Evolutionary conservation across 2,797 vertebrate species (phyloP).

Genomic region (Luscinia megarhynchos): DNA sequence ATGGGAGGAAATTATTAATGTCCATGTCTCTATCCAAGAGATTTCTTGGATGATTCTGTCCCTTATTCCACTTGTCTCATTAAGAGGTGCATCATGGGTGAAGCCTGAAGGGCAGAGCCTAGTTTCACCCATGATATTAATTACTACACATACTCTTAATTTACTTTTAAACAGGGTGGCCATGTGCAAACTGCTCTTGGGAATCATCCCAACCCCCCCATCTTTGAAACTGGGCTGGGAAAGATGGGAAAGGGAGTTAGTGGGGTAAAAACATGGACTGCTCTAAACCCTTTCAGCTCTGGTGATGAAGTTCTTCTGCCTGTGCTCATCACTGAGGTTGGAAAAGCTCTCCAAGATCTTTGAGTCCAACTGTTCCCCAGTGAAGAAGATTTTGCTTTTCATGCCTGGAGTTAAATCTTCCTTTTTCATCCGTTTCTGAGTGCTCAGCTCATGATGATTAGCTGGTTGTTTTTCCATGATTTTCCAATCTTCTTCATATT

Average conservation of each 20-base stretch:
- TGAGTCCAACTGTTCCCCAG: background rate
- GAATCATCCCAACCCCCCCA: rapidly evolving
- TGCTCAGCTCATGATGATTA: background rate
- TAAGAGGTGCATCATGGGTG: background rate
- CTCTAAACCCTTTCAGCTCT: background rate
- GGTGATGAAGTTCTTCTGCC: background rate
- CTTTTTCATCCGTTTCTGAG: background rate
- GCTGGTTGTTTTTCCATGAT: background rate
- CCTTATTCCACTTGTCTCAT: background rate
- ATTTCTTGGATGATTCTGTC: background rate
- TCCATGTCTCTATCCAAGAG: background rate
- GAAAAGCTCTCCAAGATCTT: background rate
- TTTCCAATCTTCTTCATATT: background rate
- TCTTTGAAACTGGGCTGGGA: background rate
- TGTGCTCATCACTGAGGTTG: background rate
- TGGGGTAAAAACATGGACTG: background rate
- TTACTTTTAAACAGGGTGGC: background rate
- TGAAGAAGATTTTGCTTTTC: background rate
- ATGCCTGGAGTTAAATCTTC: background rate
- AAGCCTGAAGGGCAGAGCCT: background rate
- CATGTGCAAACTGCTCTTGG: background rate
- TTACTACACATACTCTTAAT: background rate
- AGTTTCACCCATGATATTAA: background rate
- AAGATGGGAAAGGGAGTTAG: background rate
- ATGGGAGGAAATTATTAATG: background rate